A percentile compares a stretch with the other conserved stretches of the same genome.
These are phyloP conservation scores for Calephelis virginiensis DNA, from an alignment of 1,140 invertebrate species.

Conservation along the genomic window DNA sequence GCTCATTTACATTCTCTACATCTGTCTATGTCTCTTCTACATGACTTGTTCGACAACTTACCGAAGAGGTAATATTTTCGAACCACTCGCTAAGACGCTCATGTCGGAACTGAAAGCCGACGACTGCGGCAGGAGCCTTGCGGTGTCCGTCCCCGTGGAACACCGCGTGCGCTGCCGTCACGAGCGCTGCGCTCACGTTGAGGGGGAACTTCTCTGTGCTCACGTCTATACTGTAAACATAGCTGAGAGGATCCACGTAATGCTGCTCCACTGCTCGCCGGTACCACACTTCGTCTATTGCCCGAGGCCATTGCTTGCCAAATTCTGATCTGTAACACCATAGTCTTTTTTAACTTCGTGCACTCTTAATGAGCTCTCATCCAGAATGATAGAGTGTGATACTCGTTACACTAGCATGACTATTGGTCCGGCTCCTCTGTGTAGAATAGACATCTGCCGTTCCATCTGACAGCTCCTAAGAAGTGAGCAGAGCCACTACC, in stretches of 20 bases:
- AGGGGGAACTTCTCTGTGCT: slow-evolving; percentile 58
- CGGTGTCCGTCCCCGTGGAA: slow-evolving; percentile 83
- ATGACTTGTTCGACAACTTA: slow-evolving; percentile 38
- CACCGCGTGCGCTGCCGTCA: slow-evolving; percentile 93
- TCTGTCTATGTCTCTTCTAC: neutral
- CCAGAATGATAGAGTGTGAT: too few relatives aligned
- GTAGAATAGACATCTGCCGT: too few relatives aligned
- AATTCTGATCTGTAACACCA: slow-evolving; percentile 68
- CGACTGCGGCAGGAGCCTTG: slow-evolving; percentile 91
- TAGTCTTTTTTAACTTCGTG: neutral
- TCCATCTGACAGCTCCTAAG: too few relatives aligned
- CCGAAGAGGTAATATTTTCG: slow-evolving; percentile 87
- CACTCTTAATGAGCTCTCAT: neutral
- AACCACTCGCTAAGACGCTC: slow-evolving; percentile 86
- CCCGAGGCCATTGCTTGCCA: slow-evolving; percentile 82
- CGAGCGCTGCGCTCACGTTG: slow-evolving; percentile 78
- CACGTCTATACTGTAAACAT: slow-evolving; percentile 84
- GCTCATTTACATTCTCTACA: too few relatives aligned
- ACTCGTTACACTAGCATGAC: too few relatives aligned
- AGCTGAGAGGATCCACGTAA: slow-evolving; percentile 87
- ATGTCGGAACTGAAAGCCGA: slow-evolving; percentile 94
- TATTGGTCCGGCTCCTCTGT: too few relatives aligned
- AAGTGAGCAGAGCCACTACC: too few relatives aligned
- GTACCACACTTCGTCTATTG: slow-evolving; percentile 97
- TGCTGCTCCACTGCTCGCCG: slow-evolving; percentile 94